These are phyloP conservation scores for Anomalospiza imberbis DNA, from an alignment of 2,797 vertebrate genomes.

Conservation along the genomic window DNA sequence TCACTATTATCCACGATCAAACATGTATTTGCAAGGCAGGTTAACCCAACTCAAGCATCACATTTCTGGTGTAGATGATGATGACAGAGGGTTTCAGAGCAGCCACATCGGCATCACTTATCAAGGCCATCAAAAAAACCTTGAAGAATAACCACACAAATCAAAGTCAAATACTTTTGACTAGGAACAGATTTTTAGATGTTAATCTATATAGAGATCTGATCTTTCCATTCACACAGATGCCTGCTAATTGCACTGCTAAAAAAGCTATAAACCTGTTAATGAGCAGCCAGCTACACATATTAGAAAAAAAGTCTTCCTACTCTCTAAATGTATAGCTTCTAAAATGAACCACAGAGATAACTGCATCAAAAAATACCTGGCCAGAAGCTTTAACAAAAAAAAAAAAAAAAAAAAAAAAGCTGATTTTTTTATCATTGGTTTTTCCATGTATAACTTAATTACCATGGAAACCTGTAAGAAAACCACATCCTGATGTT, in stretches of 20 bases:
- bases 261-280: neutral
- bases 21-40: neutral
- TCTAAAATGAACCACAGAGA: neutral
- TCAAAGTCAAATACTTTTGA: neutral
- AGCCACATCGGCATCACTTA: neutral
- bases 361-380: neutral
- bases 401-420: too few species aligned
- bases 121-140: neutral
- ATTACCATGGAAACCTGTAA: neutral
- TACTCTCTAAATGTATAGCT: neutral
- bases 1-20: neutral
- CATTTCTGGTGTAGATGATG: neutral
- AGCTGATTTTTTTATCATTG: neutral
- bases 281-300: neutral
- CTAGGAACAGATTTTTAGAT: neutral
- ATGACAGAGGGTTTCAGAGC: rapidly evolving
- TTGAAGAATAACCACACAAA: neutral
- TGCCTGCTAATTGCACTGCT: neutral
- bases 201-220: neutral
- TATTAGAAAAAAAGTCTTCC: neutral
- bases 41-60: neutral
- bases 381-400: too few species aligned
- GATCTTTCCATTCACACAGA: neutral
- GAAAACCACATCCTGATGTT: conserved; percentile 7
- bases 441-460: neutral